Evolutionary conservation across 1,140 invertebrate species (phyloP), one percentile per base, ranked within the genome.

Genomic region (Stratiolaelaps scimitus): DNA sequence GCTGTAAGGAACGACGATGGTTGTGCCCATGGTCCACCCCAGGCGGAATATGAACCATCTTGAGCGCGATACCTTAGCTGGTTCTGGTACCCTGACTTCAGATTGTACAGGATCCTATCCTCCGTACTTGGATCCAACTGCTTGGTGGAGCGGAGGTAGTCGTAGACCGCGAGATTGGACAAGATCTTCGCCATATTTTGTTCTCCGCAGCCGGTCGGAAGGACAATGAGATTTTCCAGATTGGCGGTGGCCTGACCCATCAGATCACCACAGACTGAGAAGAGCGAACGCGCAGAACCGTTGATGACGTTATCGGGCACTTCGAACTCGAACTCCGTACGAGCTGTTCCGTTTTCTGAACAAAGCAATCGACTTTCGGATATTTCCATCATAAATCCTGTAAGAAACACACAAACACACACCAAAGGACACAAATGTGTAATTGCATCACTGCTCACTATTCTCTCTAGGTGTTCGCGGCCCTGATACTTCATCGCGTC

Each of bases 1-100:
- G 87, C 85, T 0, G 87, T 89, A 17, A 90, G 76, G 83, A 87
- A 91, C 46, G 84, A 85, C 17, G 86, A 89, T 0, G 87, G 85
- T 2, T 74, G 73, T 1, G 74, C 71, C 56, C 85, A 83, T 0
- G 75, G 72, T 45, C 79, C 75, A 0, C 85, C 87, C 72, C 88
- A 91, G 0, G 86, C 85, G 34, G 85, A 87, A 75, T 87, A 91
- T 0, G 87, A 88, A 1, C 86, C 85, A 72, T 88, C 85, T 0
- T 75, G 70, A 69, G 85, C 84, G 30, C 80, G 76, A 71, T 85
- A 90, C 20, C 81, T 85, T 47, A 89, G 71, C 70, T 89, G 83
- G 46, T 85, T 77, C 73, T 87, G 84, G 70, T 86, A 84, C 17
- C 86, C 85, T 73, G 80, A 80, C 71, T 84, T 80, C 77, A 89